Percentiles rank a stretch among this genome's conserved stretches.
Conservation (phyloP, 2,113 vertebrate species). For the human (Homo sapiens) region GRCh38 chr5:164061001-164061500, state of each 20-base stretch:
- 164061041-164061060: slow-evolving; percentile 35
- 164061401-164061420: slow-evolving; percentile 66
- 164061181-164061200: background rate
- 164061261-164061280: slow-evolving; percentile 33
- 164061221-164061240: background rate
- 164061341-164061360: slow-evolving; percentile 64
- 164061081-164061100: slow-evolving; percentile 61
- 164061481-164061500: background rate
- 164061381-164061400: slow-evolving; percentile 70
- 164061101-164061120: slow-evolving; percentile 53
- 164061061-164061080: slow-evolving; percentile 46
- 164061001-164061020: slow-evolving; percentile 15
- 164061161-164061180: background rate
- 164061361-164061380: slow-evolving; percentile 71
- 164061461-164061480: slow-evolving; percentile 58
- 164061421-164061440: slow-evolving; percentile 65
- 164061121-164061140: background rate
- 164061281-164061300: slow-evolving; percentile 37
- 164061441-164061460: slow-evolving; percentile 66
- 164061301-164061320: slow-evolving; percentile 52
- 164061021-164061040: slow-evolving; percentile 47
- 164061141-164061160: slow-evolving; percentile 29
- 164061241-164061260: slow-evolving; percentile 2
- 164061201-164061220: background rate
- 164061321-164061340: slow-evolving; percentile 57